Evolutionary conservation across 2,888 invertebrate genomes (phyloP).

Genomic region (Lathronympha strigana): DNA sequence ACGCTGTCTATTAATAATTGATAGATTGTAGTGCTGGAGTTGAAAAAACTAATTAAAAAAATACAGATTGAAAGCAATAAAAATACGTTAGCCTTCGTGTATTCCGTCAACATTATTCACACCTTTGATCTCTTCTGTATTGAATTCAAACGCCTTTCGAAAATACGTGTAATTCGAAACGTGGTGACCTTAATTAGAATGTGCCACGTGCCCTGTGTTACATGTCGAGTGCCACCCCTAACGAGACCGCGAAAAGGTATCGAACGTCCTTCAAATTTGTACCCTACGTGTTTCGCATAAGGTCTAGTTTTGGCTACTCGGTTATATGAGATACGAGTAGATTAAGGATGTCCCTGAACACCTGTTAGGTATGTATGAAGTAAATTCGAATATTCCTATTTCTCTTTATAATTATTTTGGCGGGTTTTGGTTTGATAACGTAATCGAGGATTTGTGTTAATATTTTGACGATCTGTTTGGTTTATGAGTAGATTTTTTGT

Average conservation of each 20-base stretch:
- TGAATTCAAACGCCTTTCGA: constrained; percentile 4
- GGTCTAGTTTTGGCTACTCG: neutral
- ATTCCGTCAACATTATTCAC: neutral
- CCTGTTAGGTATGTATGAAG: constrained; percentile 2
- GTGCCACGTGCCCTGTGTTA: constrained; percentile 8
- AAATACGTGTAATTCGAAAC: constrained; percentile 5
- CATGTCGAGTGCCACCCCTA: constrained; percentile 8
- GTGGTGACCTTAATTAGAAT: constrained; percentile 26
- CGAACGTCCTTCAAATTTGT: neutral
- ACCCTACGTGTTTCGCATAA: neutral
- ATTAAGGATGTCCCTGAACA: neutral
- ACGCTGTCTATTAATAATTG: too few species aligned
- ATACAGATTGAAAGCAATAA: too few species aligned
- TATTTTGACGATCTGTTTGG: neutral
- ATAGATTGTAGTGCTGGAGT: too few species aligned
- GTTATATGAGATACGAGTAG: neutral
- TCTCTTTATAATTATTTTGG: constrained; percentile 27
- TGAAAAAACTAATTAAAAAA: too few species aligned
- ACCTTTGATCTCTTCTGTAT: constrained; percentile 10
- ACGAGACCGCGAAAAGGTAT: neutral
- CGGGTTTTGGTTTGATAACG: constrained; percentile 16
- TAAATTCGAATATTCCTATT: constrained; percentile 10
- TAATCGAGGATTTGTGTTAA: constrained; percentile 20
- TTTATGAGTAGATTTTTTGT: neutral
- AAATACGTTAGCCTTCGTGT: neutral